These are phyloP conservation scores for Linepithema humile DNA, from an alignment of 1,140 invertebrate genomes.

Conservation along the genomic window DNA sequence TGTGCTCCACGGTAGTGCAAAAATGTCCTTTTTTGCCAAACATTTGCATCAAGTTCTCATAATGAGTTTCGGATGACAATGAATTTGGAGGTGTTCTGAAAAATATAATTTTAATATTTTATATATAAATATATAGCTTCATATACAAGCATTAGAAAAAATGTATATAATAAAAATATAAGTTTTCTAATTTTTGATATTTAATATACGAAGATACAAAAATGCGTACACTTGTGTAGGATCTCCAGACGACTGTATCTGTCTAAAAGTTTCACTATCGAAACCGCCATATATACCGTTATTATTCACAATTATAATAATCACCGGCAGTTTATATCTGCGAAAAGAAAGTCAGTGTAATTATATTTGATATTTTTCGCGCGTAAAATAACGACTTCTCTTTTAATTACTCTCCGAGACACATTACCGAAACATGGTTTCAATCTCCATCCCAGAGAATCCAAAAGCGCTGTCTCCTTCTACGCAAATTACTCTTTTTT, in stretches of 20 bases:
- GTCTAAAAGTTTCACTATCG: slow-evolving; percentile 89
- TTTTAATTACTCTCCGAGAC: background rate
- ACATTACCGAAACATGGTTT: slow-evolving; percentile 93
- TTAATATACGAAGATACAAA: slow-evolving; percentile 41
- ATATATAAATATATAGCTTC: background rate
- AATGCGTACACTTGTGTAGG: slow-evolving; percentile 86
- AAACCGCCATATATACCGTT: slow-evolving; percentile 97
- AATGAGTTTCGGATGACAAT: slow-evolving; percentile 90
- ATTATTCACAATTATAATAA: slow-evolving; percentile 97
- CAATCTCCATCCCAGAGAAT: slow-evolving; percentile 98
- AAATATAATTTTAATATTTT: slow-evolving; percentile 60
- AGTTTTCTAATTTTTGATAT: slow-evolving; percentile 21
- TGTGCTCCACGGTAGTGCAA: slow-evolving; percentile 90
- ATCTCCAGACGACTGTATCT: slow-evolving; percentile 88
- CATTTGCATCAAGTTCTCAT: slow-evolving; percentile 95
- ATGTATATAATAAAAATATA: too few relatives aligned
- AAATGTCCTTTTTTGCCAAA: slow-evolving; percentile 93
- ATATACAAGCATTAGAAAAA: background rate
- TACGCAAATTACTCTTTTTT: slow-evolving; percentile 93
- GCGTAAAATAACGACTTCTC: background rate
- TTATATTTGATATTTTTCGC: background rate
- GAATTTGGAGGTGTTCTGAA: slow-evolving; percentile 92
- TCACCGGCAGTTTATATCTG: slow-evolving; percentile 96
- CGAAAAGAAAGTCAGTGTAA: slow-evolving; percentile 17
- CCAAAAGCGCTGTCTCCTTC: slow-evolving; percentile 99